phyloP scores from a whole-genome alignment of 30 jellyfish, hydroid and myxozoan species.

The Hydractinia echinata region DNA sequence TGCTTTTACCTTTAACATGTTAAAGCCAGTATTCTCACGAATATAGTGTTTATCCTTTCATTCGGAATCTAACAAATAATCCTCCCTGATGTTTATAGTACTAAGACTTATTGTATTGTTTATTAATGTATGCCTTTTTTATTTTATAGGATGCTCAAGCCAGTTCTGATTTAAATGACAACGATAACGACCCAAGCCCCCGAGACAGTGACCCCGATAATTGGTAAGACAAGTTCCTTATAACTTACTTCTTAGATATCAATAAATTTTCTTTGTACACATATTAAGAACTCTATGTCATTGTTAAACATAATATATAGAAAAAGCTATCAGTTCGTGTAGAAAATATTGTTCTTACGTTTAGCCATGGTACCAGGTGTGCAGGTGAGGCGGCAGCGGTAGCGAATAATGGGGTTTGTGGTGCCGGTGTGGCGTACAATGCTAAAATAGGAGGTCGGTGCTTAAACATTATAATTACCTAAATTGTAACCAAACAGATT shows the following conservation, averaged over 20 bases:
- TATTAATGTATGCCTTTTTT: too few species aligned
- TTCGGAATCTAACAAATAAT: too few species aligned
- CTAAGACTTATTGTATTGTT: too few species aligned
- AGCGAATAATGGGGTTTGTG: constrained; percentile 95
- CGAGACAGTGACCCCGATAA: constrained; percentile 97
- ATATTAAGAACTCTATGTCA: neutral
- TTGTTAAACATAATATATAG: neutral
- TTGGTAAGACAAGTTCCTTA: constrained; percentile 50
- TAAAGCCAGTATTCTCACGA: constrained; percentile 49
- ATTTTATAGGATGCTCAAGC: constrained; percentile 70
- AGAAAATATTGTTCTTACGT: neutral
- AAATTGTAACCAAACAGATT: neutral
- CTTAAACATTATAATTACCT: neutral
- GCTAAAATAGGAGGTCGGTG: constrained; percentile 94
- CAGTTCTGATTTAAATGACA: constrained; percentile 90
- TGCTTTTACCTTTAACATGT: constrained; percentile 46
- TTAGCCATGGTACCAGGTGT: constrained; percentile 98
- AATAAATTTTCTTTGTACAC: too few species aligned
- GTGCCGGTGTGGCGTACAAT: constrained; percentile 98
- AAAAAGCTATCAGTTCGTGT: neutral
- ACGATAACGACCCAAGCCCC: constrained; percentile 96
- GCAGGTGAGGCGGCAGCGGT: constrained; percentile 99
- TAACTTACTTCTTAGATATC: too few species aligned
- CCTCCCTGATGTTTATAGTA: too few species aligned
- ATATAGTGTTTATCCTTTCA: too few species aligned